Evolutionary conservation across 2,113 vertebrate species (phyloP).

Genomic region (Alaudala cheleensis): DNA sequence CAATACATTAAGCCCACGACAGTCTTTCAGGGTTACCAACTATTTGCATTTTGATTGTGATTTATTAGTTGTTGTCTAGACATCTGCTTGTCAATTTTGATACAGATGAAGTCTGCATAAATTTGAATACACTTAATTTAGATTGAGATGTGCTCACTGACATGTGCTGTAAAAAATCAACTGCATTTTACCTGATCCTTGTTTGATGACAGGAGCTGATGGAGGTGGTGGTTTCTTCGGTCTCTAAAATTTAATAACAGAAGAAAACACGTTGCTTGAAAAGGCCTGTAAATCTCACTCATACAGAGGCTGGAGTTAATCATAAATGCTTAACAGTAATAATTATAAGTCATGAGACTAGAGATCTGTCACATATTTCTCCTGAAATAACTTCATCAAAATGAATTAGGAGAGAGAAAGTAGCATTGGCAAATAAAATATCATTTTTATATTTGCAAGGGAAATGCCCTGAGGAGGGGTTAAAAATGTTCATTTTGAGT

Average conservation of each 20-base stretch:
- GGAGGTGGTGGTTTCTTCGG: constrained; percentile 98
- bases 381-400: not conserved
- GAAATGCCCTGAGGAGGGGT: not conserved
- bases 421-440: not conserved
- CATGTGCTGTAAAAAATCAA: not conserved
- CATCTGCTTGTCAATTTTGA: not conserved
- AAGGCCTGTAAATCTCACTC: not conserved
- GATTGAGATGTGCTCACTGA: not conserved
- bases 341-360: not conserved
- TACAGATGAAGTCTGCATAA: not conserved
- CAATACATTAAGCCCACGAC: not conserved
- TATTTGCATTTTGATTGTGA: not conserved
- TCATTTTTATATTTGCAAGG: not conserved
- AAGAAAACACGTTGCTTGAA: constrained; percentile 45
- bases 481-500: constrained; percentile 20
- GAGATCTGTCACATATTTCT: not conserved
- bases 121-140: not conserved
- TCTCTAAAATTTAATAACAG: constrained; percentile 81
- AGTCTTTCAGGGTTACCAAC: not conserved
- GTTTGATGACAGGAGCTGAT: constrained; percentile 86
- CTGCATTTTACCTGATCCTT: constrained; percentile 83
- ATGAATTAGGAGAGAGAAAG: not conserved
- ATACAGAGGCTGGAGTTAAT: not conserved
- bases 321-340: not conserved
- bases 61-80: not conserved